These are phyloP conservation scores for Apamea sordens DNA, from an alignment of 2,888 invertebrate species.

Conservation along the genomic window DNA sequence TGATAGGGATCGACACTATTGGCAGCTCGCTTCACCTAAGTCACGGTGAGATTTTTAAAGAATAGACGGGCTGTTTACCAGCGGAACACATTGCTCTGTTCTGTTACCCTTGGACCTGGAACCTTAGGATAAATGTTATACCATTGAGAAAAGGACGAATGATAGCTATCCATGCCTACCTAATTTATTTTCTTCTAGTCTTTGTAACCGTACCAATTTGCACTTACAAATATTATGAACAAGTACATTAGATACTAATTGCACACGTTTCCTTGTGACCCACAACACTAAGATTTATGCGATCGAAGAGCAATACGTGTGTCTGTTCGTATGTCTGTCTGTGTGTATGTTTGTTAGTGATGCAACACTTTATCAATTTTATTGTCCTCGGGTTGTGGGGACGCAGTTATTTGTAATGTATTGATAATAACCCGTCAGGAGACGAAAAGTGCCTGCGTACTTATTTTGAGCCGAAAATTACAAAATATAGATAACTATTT, in stretches of 20 bases:
- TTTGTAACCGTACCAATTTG: neutral
- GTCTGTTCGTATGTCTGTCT: constrained; percentile 6
- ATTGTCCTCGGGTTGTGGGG: constrained; percentile 34
- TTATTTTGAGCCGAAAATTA: constrained; percentile 11
- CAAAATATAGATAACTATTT: neutral
- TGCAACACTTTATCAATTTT: constrained; percentile 54
- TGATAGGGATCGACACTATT: too few relatives aligned
- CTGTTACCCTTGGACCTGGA: neutral
- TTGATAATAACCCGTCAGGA: constrained; percentile 50
- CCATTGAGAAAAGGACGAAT: neutral
- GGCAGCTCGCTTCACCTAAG: too few relatives aligned
- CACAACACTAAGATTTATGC: constrained; percentile 60
- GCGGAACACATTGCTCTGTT: neutral
- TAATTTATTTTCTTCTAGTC: neutral
- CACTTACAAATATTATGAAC: constrained; percentile 12
- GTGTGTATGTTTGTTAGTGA: constrained; percentile 16
- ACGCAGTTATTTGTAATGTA: constrained; percentile 50
- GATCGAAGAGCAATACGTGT: constrained; percentile 50
- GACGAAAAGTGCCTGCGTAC: constrained; percentile 22
- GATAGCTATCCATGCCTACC: too few relatives aligned
- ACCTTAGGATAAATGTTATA: neutral
- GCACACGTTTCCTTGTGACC: constrained; percentile 46
- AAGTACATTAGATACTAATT: constrained; percentile 31
- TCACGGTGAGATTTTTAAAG: too few relatives aligned
- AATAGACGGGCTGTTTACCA: neutral